Evolutionary conservation across 2,113 vertebrate species (phyloP).

Genomic region (Pelmatolapia mariae): DNA sequence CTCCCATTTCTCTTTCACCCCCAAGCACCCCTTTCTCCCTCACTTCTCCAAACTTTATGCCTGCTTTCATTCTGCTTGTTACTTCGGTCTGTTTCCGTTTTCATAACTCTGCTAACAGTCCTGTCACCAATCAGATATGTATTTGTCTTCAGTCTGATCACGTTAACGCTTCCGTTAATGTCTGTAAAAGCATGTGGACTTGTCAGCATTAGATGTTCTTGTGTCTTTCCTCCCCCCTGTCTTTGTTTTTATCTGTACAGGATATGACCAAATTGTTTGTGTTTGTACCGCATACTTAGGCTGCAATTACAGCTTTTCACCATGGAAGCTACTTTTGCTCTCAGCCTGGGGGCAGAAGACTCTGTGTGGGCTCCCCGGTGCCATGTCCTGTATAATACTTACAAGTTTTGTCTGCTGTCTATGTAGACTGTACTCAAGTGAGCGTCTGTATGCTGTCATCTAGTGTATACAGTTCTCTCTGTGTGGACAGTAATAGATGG

Average conservation of each 20-base stretch:
- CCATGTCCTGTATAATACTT: constrained; percentile 38
- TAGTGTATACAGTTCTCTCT: constrained; percentile 20
- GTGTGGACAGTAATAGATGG: not conserved
- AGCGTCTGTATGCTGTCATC: constrained; percentile 21
- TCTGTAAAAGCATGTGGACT: not conserved
- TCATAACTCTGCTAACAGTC: not conserved
- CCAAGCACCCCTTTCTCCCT: not conserved
- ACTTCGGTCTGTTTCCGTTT: not conserved
- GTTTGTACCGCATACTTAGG: constrained; percentile 24
- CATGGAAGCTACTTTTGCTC: not conserved
- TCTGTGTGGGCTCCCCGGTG: constrained; percentile 31
- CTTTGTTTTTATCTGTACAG: constrained; percentile 39
- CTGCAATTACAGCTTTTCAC: constrained; percentile 24
- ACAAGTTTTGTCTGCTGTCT: constrained; percentile 49
- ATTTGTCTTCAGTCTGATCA: not conserved
- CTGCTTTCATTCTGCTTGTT: not conserved
- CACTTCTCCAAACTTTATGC: not conserved
- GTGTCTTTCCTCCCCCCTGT: not conserved
- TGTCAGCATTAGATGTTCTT: not conserved
- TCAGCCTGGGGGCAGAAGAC: not conserved
- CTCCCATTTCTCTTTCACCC: constrained; percentile 17
- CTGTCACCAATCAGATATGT: not conserved
- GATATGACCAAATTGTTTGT: constrained; percentile 36
- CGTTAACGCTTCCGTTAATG: not conserved
- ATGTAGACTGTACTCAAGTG: constrained; percentile 36